phyloP scores from a whole-genome alignment of 2,797 vertebrate species.

The Diplodus sargus region DNA sequence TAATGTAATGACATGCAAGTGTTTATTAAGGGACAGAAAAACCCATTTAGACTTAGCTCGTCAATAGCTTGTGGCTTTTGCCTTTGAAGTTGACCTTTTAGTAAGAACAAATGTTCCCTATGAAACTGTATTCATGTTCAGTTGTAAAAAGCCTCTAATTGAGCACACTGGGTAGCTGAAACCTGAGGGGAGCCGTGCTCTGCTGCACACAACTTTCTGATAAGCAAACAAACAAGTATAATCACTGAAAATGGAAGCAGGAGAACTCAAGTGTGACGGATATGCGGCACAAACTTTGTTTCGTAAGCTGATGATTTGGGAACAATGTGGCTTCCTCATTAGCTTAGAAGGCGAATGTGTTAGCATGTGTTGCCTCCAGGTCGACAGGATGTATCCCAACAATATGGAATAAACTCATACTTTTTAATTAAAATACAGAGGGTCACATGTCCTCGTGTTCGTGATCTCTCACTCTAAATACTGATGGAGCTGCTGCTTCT shows the following conservation, averaged over 20 bases:
- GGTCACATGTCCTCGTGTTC: not conserved
- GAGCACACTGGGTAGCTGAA: not conserved
- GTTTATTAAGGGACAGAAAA: not conserved
- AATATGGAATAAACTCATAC: not conserved
- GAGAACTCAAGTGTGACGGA: not conserved
- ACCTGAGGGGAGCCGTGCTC: not conserved
- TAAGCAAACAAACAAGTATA: not conserved
- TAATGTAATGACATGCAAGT: too few relatives aligned
- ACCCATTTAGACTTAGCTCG: not conserved
- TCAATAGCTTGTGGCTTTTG: not conserved
- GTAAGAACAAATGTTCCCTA: not conserved
- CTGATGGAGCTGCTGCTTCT: conserved; percentile 41
- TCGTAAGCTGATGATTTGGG: not conserved
- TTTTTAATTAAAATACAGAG: not conserved
- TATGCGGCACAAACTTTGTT: not conserved
- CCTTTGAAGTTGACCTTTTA: not conserved
- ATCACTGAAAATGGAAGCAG: not conserved
- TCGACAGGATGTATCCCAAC: not conserved
- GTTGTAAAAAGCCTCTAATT: not conserved
- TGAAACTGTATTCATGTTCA: not conserved
- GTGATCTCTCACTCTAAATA: not conserved
- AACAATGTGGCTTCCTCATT: not conserved
- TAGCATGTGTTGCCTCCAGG: not conserved
- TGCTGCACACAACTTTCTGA: not conserved
- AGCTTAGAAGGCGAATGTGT: not conserved